These are phyloP conservation scores for Probaryconus sp. DNA, from an alignment of 1,140 invertebrate genomes.

Conservation along the genomic window DNA sequence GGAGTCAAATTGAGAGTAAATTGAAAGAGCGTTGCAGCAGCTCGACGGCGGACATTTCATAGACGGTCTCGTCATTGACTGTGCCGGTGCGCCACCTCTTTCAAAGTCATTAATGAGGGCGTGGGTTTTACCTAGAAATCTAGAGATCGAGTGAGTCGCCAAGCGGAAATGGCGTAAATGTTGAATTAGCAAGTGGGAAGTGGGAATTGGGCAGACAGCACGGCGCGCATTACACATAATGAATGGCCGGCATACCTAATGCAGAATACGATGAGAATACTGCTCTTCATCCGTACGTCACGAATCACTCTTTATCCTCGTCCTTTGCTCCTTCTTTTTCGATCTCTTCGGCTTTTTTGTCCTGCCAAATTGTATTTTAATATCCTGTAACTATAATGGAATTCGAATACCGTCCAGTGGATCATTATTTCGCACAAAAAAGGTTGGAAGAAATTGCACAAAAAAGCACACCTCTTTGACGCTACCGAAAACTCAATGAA, in stretches of 20 bases:
- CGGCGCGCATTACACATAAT: conserved; percentile 67
- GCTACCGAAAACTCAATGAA: conserved; percentile 47
- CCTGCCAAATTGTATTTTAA: conserved; percentile 58
- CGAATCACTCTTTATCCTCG: conserved; percentile 50
- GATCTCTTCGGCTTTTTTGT: conserved; percentile 41
- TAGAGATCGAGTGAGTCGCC: conserved; percentile 61
- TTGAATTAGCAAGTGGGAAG: conserved; percentile 69
- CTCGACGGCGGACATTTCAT: conserved; percentile 19
- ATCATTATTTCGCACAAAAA: conserved; percentile 44
- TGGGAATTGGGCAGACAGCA: conserved; percentile 71
- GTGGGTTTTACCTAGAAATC: conserved; percentile 70
- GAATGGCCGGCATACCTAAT: conserved; percentile 64
- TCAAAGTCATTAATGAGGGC: conserved; percentile 58
- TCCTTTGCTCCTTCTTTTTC: conserved; percentile 33
- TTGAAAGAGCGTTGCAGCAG: conserved; percentile 16
- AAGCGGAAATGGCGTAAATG: conserved; percentile 67
- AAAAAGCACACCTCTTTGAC: conserved; percentile 45
- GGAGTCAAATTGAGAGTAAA: conserved; percentile 23
- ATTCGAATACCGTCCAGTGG: conserved; percentile 38
- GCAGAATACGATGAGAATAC: conserved; percentile 48
- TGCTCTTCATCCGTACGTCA: conserved; percentile 27
- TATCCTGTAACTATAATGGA: conserved; percentile 52
- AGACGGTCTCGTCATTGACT: conserved; percentile 48
- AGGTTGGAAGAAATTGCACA: conserved; percentile 36
- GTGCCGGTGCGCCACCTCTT: conserved; percentile 56